Evolutionary conservation across 2,888 invertebrate species (phyloP).

Genomic region (Lasioglossum morio): DNA sequence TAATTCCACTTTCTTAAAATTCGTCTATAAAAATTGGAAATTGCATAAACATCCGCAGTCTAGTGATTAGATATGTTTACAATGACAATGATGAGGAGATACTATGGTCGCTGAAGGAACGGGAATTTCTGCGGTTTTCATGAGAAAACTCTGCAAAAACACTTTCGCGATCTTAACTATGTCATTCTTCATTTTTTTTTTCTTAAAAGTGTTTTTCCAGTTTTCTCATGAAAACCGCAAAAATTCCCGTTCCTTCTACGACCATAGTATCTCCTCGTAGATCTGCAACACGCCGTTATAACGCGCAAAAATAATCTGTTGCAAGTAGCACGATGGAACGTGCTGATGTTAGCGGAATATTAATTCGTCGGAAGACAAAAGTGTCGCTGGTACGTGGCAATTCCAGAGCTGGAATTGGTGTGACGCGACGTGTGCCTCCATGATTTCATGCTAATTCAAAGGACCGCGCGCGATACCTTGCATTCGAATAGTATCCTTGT

Average conservation of each 20-base stretch:
- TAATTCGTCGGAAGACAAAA: slow-evolving; percentile 66
- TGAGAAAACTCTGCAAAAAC: neutral
- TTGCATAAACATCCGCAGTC: too few relatives aligned
- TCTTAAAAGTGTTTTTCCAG: neutral
- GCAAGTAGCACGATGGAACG: slow-evolving; percentile 54
- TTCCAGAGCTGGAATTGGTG: slow-evolving; percentile 68
- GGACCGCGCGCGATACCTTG: slow-evolving; percentile 49
- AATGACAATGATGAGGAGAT: neutral
- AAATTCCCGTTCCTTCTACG: neutral
- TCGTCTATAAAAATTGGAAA: too few relatives aligned
- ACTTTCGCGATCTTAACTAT: neutral
- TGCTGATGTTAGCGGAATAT: slow-evolving; percentile 68
- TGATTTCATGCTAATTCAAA: slow-evolving; percentile 75
- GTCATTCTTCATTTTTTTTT: too few relatives aligned
- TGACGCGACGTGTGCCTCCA: slow-evolving; percentile 69
- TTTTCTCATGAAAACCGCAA: neutral
- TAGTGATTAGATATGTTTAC: too few relatives aligned
- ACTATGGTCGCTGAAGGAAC: neutral
- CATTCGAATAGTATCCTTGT: slow-evolving; percentile 71
- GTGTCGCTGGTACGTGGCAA: slow-evolving; percentile 62
- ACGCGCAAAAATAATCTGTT: slow-evolving; percentile 51
- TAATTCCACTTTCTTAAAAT: too few relatives aligned
- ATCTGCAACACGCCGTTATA: neutral
- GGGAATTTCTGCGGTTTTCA: neutral
- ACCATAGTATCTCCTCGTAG: neutral